A percentile compares a stretch with the other conserved stretches of the same genome.
These are phyloP conservation scores for Acanthosepion lycidas DNA, from an alignment of 2,888 invertebrate species.

Conservation along the genomic window DNA sequence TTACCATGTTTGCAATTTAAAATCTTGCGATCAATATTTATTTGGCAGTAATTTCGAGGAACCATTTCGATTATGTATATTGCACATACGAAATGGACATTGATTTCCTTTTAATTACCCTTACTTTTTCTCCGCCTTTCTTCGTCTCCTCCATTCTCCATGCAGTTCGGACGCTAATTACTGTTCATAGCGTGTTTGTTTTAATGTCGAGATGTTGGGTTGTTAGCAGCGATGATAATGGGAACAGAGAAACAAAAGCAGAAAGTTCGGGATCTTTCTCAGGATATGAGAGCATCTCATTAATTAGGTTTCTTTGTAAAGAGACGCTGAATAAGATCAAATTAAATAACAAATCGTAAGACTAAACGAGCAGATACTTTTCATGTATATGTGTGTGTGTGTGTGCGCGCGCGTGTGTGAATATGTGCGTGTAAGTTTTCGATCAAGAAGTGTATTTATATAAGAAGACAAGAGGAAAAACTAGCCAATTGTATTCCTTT, in stretches of 20 bases:
- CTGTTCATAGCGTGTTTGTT: background rate
- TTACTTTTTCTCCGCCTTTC: background rate
- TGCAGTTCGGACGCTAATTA: background rate
- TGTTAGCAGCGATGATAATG: background rate
- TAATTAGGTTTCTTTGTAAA: too few relatives aligned
- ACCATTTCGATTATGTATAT: conserved; percentile 8
- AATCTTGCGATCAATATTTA: background rate
- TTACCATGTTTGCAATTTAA: background rate
- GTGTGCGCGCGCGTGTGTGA: too few relatives aligned
- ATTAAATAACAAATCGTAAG: too few relatives aligned
- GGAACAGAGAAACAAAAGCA: background rate
- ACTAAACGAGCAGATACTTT: too few relatives aligned
- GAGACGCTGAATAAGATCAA: too few relatives aligned
- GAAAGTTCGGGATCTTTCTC: background rate
- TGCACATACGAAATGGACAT: conserved; percentile 33
- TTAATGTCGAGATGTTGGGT: conserved; percentile 1
- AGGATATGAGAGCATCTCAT: too few relatives aligned
- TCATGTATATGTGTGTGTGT: too few relatives aligned
- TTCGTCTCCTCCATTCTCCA: background rate
- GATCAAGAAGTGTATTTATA: too few relatives aligned
- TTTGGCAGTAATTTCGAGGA: conserved; percentile 2
- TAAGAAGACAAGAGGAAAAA: too few relatives aligned
- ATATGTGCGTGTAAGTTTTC: too few relatives aligned
- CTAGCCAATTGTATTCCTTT: too few relatives aligned
- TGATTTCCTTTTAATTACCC: conserved; percentile 33